phyloP scores from a whole-genome alignment of 2,113 vertebrate species.

The Camarhynchus parvulus region DNA sequence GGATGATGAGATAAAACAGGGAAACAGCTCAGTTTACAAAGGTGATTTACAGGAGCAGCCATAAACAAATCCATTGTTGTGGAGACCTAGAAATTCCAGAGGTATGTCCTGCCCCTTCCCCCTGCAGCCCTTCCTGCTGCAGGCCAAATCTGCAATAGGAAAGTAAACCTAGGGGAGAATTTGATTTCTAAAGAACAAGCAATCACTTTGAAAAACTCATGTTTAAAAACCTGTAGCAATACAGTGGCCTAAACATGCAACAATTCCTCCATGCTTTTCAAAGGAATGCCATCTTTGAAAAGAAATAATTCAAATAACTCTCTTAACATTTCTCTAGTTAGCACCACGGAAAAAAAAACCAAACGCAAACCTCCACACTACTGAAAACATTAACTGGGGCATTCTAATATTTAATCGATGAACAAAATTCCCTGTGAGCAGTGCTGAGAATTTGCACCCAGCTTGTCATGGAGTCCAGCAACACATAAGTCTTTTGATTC shows the following conservation, averaged over 20 bases:
- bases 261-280: neutral
- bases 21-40: neutral
- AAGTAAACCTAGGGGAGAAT: neutral
- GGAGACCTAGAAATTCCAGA: constrained; percentile 8
- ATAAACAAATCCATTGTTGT: constrained; percentile 5
- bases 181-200: neutral
- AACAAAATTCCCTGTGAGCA: neutral
- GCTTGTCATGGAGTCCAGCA: neutral
- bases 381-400: neutral
- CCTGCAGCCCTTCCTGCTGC: neutral
- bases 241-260: neutral
- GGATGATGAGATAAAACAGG: neutral
- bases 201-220: neutral
- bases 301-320: neutral
- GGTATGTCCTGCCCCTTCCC: neutral
- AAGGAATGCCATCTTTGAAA: neutral
- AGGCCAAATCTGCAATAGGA: neutral
- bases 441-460: neutral
- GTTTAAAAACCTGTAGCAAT: neutral
- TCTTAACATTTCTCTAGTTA: neutral
- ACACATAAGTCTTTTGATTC: neutral
- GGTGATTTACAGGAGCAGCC: neutral
- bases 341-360: neutral
- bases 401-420: neutral
- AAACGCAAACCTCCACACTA: neutral